phyloP scores from a whole-genome alignment of 2,888 invertebrate species.

The Leptopilina drosophilae region DNA sequence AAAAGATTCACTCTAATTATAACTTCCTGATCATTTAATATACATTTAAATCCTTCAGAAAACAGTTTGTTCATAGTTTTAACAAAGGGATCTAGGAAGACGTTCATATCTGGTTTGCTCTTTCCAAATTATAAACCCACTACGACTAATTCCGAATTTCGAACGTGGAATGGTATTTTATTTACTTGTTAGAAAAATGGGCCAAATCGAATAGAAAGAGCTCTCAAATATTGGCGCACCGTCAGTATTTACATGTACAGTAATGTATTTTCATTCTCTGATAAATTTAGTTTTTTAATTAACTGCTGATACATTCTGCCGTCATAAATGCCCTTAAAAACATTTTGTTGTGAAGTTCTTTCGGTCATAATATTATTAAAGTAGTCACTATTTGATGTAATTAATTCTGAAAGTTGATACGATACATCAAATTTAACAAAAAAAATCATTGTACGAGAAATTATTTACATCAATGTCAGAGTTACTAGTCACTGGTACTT shows the following conservation, averaged over 20 bases:
- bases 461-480: constrained; percentile 1
- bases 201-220: constrained; percentile 50
- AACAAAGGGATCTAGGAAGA: constrained; percentile 46
- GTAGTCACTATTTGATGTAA: constrained; percentile 27
- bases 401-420: constrained; percentile 26
- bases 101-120: constrained; percentile 49
- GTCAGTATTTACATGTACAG: constrained; percentile 52
- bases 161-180: constrained; percentile 47
- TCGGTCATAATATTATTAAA: constrained; percentile 36
- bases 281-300: constrained; percentile 15
- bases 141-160: constrained; percentile 37
- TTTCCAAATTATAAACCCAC: constrained; percentile 48
- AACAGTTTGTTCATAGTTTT: constrained; percentile 36
- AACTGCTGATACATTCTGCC: constrained; percentile 43
- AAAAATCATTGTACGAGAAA: constrained; percentile 36
- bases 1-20: constrained; percentile 37
- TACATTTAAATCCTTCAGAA: constrained; percentile 39
- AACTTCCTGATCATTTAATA: constrained; percentile 26
- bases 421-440: constrained; percentile 42
- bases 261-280: constrained; percentile 16
- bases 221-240: constrained; percentile 49
- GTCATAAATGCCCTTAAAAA: constrained; percentile 48
- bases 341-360: constrained; percentile 30
- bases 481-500: no score
- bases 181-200: constrained; percentile 51